Evolutionary conservation across 2,113 vertebrate species (phyloP), one percentile per base, ranked within the genome.

Genomic region (Callochromis pleurospilus): DNA sequence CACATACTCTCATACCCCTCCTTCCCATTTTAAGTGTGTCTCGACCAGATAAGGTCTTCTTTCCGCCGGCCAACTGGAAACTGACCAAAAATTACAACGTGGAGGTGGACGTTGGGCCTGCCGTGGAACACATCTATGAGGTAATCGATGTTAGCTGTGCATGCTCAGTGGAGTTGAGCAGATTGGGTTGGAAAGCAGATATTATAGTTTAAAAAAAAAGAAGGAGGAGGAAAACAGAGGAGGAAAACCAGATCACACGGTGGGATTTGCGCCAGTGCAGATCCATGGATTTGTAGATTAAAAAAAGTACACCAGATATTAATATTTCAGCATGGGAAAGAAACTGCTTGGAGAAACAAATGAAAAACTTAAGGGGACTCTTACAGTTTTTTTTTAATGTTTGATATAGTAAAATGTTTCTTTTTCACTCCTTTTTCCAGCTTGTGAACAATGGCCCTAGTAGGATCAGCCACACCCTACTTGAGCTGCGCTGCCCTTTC

Each of bases 51-150:
- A 95, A 97, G 45, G 96, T 98, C 80, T 90, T 97, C 81, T 97
- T 98, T 87, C 97, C 97, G 0, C 90, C 95, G 3, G 90, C 93
- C 3, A 96, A 97, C 95, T 97, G 97, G 97, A 96, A 96, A 45
- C 92, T 87, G 51, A 95, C 88, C 92, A 97, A 96, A 81, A 94
- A 45, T 60, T 93, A 93, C 3, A 93, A 75, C 53, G 92, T 93
- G 58, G 97, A 98, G 89, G 93, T 94, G 87, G 97, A 98, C 0
- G 87, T 98, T 3, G 98, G 98, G 47, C 98, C 98, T 1, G 93
- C 94, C 4, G 96, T 98, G 77, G 96, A 97, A 83, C 98, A 98
- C 36, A 96, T 99, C 73, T 98, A 98, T 54, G 97, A 98, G 97
- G 98, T 98, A 94, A 93, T 94, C 51, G 1, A 51, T 68, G n/a